phyloP scores from a whole-genome alignment of 2,797 vertebrate genomes.

The Cryptoblepharus egeriae region DNA sequence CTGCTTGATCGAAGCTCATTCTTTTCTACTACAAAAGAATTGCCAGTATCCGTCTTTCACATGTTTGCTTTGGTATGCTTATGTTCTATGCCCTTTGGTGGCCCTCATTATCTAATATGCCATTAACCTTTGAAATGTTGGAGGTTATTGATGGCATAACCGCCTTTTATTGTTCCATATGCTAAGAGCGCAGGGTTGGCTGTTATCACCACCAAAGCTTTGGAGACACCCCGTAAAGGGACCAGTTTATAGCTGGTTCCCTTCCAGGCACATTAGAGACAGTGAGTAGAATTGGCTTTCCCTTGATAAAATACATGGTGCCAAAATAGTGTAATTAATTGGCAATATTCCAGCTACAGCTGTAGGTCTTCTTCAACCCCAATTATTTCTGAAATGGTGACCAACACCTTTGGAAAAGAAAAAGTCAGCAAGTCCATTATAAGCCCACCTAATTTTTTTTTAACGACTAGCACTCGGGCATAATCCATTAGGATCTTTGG shows the following conservation, averaged over 20 bases:
- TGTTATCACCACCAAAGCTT: background rate
- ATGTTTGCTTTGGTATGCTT: background rate
- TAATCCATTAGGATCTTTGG: background rate
- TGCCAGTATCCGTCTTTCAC: background rate
- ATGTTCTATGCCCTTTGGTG: background rate
- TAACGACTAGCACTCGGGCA: background rate
- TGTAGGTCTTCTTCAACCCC: slow-evolving; percentile 14
- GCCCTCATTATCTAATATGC: background rate
- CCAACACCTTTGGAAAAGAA: background rate
- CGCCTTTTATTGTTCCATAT: background rate
- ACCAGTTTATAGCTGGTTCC: slow-evolving; percentile 12
- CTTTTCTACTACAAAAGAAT: background rate
- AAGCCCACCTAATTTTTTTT: background rate
- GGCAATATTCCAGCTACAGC: slow-evolving; percentile 10
- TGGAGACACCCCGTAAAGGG: slow-evolving; percentile 14
- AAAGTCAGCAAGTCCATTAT: background rate
- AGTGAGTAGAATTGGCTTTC: slow-evolving; percentile 1
- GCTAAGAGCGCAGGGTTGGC: background rate
- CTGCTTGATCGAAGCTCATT: background rate
- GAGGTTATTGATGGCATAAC: slow-evolving; percentile 16
- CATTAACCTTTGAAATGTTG: slow-evolving; percentile 29
- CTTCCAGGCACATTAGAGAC: background rate
- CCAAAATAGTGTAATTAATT: slow-evolving; percentile 11
- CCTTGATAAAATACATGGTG: background rate
- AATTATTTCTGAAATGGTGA: slow-evolving; percentile 21